Conservation (phyloP, 2,888 invertebrate genomes). For the Celastrina argiolus region DNA sequence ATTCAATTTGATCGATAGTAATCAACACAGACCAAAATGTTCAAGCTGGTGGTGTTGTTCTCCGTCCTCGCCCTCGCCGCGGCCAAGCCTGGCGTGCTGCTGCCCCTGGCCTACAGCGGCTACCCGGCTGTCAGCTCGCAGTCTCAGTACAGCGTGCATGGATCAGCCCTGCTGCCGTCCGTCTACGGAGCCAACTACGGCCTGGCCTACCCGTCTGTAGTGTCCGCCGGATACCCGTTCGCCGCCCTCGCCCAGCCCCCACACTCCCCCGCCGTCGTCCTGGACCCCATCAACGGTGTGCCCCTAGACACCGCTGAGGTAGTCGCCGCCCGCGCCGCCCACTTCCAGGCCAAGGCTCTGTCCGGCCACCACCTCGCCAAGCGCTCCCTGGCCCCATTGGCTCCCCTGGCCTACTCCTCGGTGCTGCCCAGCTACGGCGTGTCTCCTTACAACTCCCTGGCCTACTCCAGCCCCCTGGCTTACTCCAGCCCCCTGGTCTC, state of each 20-base stretch:
- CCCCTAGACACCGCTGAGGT: conserved; percentile 72
- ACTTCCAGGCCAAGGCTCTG: conserved; percentile 67
- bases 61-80: conserved; percentile 77
- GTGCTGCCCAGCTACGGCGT: conserved; percentile 43
- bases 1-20: conserved; percentile 52
- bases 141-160: conserved; percentile 51
- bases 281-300: conserved; percentile 65
- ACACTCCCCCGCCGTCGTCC: conserved; percentile 63
- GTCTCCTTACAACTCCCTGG: conserved; percentile 45
- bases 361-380: conserved; percentile 64
- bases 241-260: conserved; percentile 51
- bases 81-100: conserved; percentile 65
- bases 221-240: conserved; percentile 35
- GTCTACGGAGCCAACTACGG: conserved; percentile 42
- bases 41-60: conserved; percentile 79
- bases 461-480: conserved; percentile 28
- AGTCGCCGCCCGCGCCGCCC: conserved; percentile 66
- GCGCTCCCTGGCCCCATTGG: conserved; percentile 46
- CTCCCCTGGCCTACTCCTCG: conserved; percentile 42
- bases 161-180: conserved; percentile 42
- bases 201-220: conserved; percentile 39
- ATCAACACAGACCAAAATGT: conserved; percentile 72
- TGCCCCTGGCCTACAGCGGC: conserved; percentile 49
- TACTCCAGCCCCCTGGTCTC: conserved; percentile 35
- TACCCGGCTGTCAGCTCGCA: conserved; percentile 41